Conservation (phyloP, 1,140 invertebrate genomes). For the Berghia stephanieae region DNA sequence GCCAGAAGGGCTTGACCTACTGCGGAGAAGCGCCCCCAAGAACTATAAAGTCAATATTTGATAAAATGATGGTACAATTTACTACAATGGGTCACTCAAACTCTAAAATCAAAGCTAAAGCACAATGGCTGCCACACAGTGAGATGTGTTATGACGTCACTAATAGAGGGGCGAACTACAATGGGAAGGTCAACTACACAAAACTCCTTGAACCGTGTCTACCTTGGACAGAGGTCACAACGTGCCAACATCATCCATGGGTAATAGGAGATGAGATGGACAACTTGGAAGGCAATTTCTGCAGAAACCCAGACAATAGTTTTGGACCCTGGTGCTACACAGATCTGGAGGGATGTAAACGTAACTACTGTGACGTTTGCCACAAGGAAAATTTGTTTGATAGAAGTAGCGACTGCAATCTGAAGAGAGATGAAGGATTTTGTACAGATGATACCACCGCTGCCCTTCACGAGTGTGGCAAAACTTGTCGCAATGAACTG, state of each 20-base stretch:
- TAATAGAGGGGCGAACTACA: slow-evolving; percentile 30
- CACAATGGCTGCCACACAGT: neutral
- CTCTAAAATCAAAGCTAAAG: no score
- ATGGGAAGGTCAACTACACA: slow-evolving; percentile 38
- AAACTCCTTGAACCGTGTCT: slow-evolving; percentile 37
- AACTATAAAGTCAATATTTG: no score
- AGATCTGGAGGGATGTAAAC: slow-evolving; percentile 59
- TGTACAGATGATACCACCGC: no score
- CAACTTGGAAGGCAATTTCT: slow-evolving; percentile 87
- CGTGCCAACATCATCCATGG: slow-evolving; percentile 38
- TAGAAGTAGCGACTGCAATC: no score
- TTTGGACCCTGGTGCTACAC: slow-evolving; percentile 88
- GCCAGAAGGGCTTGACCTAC: no score
- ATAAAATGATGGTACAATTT: no score
- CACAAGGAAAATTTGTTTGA: no score
- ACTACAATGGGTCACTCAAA: no score
- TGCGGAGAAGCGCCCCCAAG: no score
- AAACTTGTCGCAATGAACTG: no score
- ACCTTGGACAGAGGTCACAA: slow-evolving; percentile 35
- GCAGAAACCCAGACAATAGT: slow-evolving; percentile 84
- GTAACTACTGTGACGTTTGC: slow-evolving; percentile 80
- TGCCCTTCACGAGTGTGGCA: no score
- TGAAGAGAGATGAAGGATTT: no score
- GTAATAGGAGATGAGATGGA: slow-evolving; percentile 50
- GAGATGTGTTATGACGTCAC: neutral